Evolutionary conservation across 2,888 invertebrate species (phyloP).

Genomic region (Drosophila austrosaltans): DNA sequence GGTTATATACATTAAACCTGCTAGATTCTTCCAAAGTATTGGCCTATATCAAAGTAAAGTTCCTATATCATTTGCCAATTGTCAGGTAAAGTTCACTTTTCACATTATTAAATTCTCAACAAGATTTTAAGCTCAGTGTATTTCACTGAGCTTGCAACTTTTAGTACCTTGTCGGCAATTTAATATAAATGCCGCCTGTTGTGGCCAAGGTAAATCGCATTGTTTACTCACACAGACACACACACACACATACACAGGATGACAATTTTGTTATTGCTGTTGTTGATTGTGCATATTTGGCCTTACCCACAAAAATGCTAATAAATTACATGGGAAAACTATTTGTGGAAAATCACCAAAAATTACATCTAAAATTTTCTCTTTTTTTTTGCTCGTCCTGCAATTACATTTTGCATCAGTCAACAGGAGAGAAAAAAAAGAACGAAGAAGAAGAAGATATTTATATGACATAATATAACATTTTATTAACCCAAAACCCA

Average conservation of each 20-base stretch:
- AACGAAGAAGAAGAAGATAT: conserved; percentile 1
- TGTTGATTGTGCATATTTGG: conserved; percentile 54
- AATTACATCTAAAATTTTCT: background rate
- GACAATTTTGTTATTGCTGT: conserved; percentile 24
- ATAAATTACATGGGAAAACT: conserved; percentile 60
- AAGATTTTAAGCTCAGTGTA: background rate
- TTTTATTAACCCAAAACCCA: conserved; percentile 71
- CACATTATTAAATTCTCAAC: background rate
- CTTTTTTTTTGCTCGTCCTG: background rate
- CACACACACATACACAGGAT: conserved; percentile 18
- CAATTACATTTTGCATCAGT: conserved; percentile 71
- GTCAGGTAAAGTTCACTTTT: no score
- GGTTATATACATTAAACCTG: no score
- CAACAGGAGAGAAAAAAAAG: conserved; percentile 1
- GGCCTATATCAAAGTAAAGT: no score
- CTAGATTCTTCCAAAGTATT: no score
- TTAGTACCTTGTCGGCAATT: conserved; percentile 32
- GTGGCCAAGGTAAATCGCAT: conserved; percentile 62
- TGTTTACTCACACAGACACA: conserved; percentile 37
- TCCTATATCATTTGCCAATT: no score
- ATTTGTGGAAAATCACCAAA: conserved; percentile 47
- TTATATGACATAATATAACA: conserved; percentile 74
- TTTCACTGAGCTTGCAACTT: background rate
- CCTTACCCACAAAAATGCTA: conserved; percentile 39
- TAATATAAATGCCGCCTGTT: conserved; percentile 64